phyloP scores from a whole-genome alignment of 2,797 vertebrate species.

The Pteropus rufus region DNA sequence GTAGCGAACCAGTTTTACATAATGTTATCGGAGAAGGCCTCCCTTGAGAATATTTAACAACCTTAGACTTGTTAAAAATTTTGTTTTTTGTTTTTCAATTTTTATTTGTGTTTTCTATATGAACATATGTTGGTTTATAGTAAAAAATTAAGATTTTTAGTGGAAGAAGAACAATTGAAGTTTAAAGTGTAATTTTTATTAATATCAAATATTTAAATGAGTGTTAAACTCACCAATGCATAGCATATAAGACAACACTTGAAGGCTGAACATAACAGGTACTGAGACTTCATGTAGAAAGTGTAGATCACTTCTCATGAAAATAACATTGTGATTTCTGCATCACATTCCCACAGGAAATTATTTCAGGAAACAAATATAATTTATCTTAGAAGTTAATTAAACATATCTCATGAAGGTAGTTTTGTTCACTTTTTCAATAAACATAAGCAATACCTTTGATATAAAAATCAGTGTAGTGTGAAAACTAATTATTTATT shows the following conservation, averaged over 20 bases:
- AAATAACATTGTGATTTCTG: conserved; percentile 66
- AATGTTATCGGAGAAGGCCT: background rate
- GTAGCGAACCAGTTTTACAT: background rate
- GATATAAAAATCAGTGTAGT: conserved; percentile 77
- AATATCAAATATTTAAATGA: conserved; percentile 2
- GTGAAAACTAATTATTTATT: conserved; percentile 83
- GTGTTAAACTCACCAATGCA: background rate
- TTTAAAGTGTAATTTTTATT: conserved; percentile 17
- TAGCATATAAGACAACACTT: background rate
- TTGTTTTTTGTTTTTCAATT: background rate
- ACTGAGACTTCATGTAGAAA: conserved; percentile 21
- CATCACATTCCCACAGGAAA: conserved; percentile 67
- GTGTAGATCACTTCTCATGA: conserved; percentile 36
- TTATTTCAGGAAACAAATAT: conserved; percentile 73
- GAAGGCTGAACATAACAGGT: background rate
- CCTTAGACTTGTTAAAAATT: background rate
- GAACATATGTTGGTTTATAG: background rate
- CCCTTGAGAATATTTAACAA: background rate
- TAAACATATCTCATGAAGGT: conserved; percentile 60
- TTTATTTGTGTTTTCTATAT: background rate
- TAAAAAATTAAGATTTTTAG: background rate
- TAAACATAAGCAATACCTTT: conserved; percentile 73
- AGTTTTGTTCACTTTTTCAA: conserved; percentile 73
- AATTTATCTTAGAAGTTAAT: conserved; percentile 79
- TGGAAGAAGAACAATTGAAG: background rate